Evolutionary conservation across 2,888 invertebrate genomes (phyloP).

Genomic region (Epinotia ramella): DNA sequence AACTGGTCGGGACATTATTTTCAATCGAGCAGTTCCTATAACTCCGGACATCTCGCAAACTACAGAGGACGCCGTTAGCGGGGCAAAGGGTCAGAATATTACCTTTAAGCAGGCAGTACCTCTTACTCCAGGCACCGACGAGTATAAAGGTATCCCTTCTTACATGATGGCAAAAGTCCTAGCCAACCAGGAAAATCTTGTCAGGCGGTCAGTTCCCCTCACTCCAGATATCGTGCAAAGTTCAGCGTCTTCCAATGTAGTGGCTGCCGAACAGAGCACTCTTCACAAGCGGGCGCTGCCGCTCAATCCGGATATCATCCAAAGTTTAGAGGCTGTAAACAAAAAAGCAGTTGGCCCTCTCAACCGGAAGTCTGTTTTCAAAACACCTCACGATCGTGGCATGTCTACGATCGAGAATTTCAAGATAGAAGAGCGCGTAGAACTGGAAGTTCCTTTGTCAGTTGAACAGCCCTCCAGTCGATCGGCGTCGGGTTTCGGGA

Average conservation of each 20-base stretch:
- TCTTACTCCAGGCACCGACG: no score
- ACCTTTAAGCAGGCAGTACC: no score
- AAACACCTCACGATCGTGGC: not conserved
- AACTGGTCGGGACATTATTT: not conserved
- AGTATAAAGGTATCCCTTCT: not conserved
- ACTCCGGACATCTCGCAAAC: not conserved
- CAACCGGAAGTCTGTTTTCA: not conserved
- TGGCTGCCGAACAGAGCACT: not conserved
- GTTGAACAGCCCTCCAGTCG: not conserved
- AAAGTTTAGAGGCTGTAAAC: not conserved
- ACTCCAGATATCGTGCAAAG: not conserved
- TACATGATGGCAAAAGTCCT: not conserved
- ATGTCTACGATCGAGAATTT: slow-evolving; percentile 14
- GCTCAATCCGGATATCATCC: not conserved
- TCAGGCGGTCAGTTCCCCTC: not conserved
- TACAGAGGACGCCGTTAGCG: not conserved
- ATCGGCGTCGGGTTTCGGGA: not conserved
- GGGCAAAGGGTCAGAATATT: no score
- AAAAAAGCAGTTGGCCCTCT: not conserved
- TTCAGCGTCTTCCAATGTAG: not conserved
- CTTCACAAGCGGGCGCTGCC: not conserved
- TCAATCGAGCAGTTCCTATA: not conserved
- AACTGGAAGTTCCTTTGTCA: not conserved
- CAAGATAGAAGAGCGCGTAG: not conserved
- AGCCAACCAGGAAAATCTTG: not conserved